A percentile compares a stretch with the other conserved stretches of the same genome.
Evolutionary conservation across 2,113 vertebrate species (phyloP).

Genomic region (Syrmaticus mikado): DNA sequence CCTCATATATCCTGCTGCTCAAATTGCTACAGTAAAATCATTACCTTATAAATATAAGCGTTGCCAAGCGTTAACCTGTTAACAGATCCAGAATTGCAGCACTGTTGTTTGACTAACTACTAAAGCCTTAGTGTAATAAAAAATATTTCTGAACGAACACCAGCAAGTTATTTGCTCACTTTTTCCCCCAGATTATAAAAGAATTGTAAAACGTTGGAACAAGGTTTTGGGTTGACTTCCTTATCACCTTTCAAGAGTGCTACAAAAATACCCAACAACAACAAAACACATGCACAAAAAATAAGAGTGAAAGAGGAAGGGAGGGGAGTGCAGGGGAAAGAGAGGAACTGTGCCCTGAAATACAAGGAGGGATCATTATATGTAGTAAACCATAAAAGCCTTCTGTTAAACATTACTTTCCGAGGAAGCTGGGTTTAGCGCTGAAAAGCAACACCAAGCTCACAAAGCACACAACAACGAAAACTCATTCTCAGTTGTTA

Average conservation of each 20-base stretch:
- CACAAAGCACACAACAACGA: neutral
- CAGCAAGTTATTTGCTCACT: neutral
- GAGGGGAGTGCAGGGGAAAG: neutral
- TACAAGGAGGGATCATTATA: neutral
- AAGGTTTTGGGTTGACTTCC: neutral
- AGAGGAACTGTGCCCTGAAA: slow-evolving; percentile 7
- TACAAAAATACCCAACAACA: neutral
- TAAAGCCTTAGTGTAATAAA: neutral
- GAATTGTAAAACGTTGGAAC: neutral
- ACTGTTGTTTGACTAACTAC: slow-evolving; percentile 33
- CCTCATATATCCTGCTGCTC: neutral
- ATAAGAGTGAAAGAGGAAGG: neutral
- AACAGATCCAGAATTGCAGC: slow-evolving; percentile 25
- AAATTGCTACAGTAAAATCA: slow-evolving; percentile 31
- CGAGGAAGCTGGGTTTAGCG: neutral
- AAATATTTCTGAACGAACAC: slow-evolving; percentile 1
- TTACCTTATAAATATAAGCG: slow-evolving; percentile 22
- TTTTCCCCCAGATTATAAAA: neutral
- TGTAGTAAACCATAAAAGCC: slow-evolving; percentile 13
- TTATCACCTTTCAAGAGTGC: neutral
- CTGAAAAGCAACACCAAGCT: neutral
- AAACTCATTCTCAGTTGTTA: neutral
- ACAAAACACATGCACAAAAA: neutral
- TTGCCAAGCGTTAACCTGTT: slow-evolving; percentile 34
- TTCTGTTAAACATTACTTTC: slow-evolving; percentile 52